These are phyloP conservation scores for Theocolax elegans DNA, from an alignment of 1,140 invertebrate genomes.

Conservation along the genomic window DNA sequence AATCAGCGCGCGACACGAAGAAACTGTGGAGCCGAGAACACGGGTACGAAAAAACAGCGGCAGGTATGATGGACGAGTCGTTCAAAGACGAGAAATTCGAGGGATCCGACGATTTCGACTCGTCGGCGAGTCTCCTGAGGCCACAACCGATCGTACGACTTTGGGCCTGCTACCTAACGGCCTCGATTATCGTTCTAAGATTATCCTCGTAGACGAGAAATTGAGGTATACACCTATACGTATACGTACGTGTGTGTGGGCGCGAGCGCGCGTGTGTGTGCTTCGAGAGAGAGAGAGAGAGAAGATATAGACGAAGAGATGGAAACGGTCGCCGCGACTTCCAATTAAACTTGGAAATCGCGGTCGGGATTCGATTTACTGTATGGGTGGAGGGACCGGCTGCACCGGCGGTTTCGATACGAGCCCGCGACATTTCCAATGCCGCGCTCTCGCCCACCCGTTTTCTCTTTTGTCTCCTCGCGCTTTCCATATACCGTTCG, in stretches of 20 bases:
- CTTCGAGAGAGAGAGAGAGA: no score
- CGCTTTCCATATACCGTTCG: background rate
- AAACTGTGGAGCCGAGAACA: slow-evolving; percentile 58
- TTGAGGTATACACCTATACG: background rate
- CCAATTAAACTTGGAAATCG: slow-evolving; percentile 47
- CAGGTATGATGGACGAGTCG: slow-evolving; percentile 58
- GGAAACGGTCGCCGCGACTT: slow-evolving; percentile 37
- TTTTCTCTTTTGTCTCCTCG: no score
- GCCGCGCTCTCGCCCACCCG: background rate
- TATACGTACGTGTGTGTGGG: slow-evolving; percentile 9
- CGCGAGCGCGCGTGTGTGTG: no score
- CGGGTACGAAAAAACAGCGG: slow-evolving; percentile 54
- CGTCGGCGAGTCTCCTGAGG: slow-evolving; percentile 19
- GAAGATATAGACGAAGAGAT: no score
- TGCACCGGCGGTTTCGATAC: slow-evolving; percentile 2
- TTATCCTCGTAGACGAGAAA: slow-evolving; percentile 48
- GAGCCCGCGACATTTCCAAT: slow-evolving; percentile 4
- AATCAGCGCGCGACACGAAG: slow-evolving; percentile 60
- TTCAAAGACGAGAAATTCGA: slow-evolving; percentile 46
- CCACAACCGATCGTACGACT: slow-evolving; percentile 39
- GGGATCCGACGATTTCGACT: slow-evolving; percentile 16
- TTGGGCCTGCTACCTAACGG: slow-evolving; percentile 42
- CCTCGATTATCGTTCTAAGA: slow-evolving; percentile 49
- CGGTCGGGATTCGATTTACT: slow-evolving; percentile 26
- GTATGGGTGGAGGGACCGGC: background rate